A percentile compares a stretch with the other conserved stretches of the same genome.
Evolutionary conservation across 2,888 invertebrate genomes (phyloP).

Genomic region (Drosophila recens): DNA sequence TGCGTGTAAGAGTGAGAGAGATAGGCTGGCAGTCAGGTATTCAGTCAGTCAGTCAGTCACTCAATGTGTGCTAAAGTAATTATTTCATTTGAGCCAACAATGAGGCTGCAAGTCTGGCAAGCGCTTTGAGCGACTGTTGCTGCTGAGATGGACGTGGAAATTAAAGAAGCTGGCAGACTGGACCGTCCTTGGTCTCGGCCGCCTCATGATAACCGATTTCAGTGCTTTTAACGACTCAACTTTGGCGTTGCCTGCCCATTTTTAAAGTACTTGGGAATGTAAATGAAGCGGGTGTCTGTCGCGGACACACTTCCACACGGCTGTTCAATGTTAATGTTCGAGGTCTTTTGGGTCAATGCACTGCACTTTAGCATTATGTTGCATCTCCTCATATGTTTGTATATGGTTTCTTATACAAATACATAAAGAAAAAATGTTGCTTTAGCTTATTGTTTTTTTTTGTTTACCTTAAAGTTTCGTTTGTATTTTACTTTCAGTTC

Average conservation of each 20-base stretch:
- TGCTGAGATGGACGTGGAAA: conserved; percentile 81
- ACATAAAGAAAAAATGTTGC: not conserved
- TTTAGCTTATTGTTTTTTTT: not conserved
- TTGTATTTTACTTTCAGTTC: not conserved
- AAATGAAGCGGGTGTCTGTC: conserved; percentile 78
- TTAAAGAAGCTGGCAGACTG: conserved; percentile 76
- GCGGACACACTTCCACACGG: conserved; percentile 28
- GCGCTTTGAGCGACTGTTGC: conserved; percentile 60
- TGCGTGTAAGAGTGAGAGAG: conserved; percentile 9
- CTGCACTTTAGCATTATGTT: conserved; percentile 31
- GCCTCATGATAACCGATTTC: conserved; percentile 60
- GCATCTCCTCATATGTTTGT: not conserved
- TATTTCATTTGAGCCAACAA: conserved; percentile 83
- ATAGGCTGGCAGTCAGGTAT: conserved; percentile 32
- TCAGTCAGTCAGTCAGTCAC: conserved; percentile 54
- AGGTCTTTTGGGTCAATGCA: conserved; percentile 75
- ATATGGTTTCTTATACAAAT: not conserved
- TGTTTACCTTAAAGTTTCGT: not conserved
- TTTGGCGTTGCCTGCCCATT: conserved; percentile 60
- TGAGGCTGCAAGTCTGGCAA: conserved; percentile 79
- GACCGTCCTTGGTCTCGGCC: conserved; percentile 43
- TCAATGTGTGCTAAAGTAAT: conserved; percentile 81
- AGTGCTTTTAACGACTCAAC: conserved; percentile 76
- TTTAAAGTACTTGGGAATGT: conserved; percentile 80
- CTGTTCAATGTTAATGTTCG: conserved; percentile 54